phyloP scores from a whole-genome alignment of 30 jellyfish, hydroid and myxozoan genomes.

The Euphysa ruthae region DNA sequence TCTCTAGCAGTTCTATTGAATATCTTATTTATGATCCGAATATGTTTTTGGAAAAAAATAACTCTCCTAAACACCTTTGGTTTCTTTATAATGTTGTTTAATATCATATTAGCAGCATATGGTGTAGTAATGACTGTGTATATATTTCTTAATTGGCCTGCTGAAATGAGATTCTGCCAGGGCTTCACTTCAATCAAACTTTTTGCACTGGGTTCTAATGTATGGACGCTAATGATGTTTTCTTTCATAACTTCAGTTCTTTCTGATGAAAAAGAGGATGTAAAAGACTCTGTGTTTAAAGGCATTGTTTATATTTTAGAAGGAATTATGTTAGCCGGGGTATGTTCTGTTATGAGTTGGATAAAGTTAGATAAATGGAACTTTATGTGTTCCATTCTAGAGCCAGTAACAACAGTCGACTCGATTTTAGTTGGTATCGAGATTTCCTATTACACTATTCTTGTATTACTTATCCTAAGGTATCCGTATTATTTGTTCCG shows the following conservation, averaged over 20 bases:
- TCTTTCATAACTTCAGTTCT: conserved; percentile 58
- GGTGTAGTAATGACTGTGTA: conserved; percentile 77
- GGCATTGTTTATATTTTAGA: conserved; percentile 88
- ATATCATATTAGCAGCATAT: conserved; percentile 60
- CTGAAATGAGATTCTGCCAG: conserved; percentile 53
- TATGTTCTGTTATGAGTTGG: conserved; percentile 79
- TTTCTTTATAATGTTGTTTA: conserved; percentile 65
- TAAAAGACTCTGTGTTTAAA: conserved; percentile 80
- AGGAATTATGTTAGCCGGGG: conserved; percentile 77
- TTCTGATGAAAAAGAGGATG: conserved; percentile 33
- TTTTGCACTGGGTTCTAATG: conserved; percentile 61
- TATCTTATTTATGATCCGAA: conserved; percentile 38
- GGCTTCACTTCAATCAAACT: conserved; percentile 73
- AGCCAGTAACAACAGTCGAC: conserved; percentile 60
- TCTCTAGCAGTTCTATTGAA: conserved; percentile 44
- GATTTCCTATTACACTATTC: conserved; percentile 32
- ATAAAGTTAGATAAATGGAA: conserved; percentile 83
- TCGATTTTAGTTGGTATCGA: conserved; percentile 52
- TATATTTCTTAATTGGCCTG: conserved; percentile 40
- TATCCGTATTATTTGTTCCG: conserved; percentile 53
- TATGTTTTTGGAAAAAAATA: conserved; percentile 56
- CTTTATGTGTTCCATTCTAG: conserved; percentile 51
- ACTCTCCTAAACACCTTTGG: conserved; percentile 62
- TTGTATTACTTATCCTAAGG: conserved; percentile 47
- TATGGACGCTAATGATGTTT: conserved; percentile 56